Conservation (phyloP, 2,888 invertebrate genomes). For the Melieria crassipennis region DNA sequence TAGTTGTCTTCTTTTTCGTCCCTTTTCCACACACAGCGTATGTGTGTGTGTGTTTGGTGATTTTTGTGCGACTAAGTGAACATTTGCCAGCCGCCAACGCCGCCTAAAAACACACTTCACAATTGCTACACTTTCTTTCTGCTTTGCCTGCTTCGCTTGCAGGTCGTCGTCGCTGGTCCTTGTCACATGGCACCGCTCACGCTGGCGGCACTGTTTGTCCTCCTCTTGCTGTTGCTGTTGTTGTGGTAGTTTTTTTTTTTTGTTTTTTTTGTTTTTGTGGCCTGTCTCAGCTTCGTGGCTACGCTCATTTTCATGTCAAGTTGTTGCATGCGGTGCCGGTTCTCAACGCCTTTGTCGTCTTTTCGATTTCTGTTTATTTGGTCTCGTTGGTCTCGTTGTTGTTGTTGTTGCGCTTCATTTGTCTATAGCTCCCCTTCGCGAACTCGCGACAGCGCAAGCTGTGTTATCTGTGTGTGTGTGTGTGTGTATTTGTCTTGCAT, state of each 20-base stretch:
- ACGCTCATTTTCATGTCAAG: conserved; percentile 26
- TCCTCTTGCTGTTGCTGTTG: neutral
- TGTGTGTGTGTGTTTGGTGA: neutral
- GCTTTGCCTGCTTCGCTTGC: neutral
- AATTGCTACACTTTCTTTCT: neutral
- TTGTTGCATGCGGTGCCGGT: conserved; percentile 25
- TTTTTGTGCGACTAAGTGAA: neutral
- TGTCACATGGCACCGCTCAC: too few relatives aligned
- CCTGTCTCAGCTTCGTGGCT: too few relatives aligned
- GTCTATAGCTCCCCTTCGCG: neutral
- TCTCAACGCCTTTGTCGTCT: neutral
- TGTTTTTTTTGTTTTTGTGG: neutral
- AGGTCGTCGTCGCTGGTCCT: neutral
- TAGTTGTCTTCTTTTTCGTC: neutral
- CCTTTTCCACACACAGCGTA: neutral
- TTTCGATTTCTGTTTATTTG: neutral
- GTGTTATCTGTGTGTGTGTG: neutral
- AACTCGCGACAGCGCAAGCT: neutral
- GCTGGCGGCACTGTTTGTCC: neutral
- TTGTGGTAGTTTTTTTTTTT: neutral
- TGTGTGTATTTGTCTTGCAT: conserved; percentile 9
- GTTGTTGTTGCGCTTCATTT: neutral
- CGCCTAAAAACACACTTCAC: conserved; percentile 22
- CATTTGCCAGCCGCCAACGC: neutral
- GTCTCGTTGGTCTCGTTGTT: neutral